Percentiles rank a stretch among this genome's conserved stretches.
phyloP scores from a whole-genome alignment of 2,888 invertebrate species.

The Phymatocera aterrima region DNA sequence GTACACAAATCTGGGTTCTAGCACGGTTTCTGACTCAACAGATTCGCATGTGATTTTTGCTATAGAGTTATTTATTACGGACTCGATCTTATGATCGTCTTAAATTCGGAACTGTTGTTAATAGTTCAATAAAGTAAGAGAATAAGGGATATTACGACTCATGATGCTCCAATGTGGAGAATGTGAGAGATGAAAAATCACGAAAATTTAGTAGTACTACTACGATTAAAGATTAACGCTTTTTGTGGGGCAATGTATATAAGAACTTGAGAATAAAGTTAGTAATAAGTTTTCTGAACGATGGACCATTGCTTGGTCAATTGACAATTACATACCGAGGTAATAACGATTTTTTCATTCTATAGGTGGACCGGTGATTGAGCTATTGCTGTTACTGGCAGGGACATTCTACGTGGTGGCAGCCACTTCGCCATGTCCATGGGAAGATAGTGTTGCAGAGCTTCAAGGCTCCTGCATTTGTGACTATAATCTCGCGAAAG shows the following conservation, averaged over 20 bases:
- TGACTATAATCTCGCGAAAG: slow-evolving; percentile 89
- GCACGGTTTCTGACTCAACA: no score
- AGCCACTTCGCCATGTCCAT: slow-evolving; percentile 86
- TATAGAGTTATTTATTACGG: no score
- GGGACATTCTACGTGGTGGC: slow-evolving; percentile 52
- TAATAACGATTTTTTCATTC: background rate
- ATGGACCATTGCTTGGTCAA: background rate
- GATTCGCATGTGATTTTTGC: background rate
- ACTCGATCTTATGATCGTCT: no score
- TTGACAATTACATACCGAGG: background rate
- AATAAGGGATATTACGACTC: no score
- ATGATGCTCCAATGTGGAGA: no score
- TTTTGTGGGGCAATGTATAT: no score
- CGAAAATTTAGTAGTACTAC: no score
- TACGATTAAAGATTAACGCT: no score
- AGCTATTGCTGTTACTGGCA: slow-evolving; percentile 57
- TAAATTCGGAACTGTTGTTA: no score
- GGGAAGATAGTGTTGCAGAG: slow-evolving; percentile 85
- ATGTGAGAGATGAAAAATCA: no score
- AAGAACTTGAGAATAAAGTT: background rate
- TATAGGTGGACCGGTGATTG: slow-evolving; percentile 25
- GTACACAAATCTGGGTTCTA: background rate
- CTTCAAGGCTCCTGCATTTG: slow-evolving; percentile 92
- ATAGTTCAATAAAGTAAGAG: no score
- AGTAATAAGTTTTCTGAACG: background rate